Percentiles rank a stretch among this genome's conserved stretches.
Conservation (phyloP, 2,888 invertebrate genomes). For the Iselma pallidipennis region DNA sequence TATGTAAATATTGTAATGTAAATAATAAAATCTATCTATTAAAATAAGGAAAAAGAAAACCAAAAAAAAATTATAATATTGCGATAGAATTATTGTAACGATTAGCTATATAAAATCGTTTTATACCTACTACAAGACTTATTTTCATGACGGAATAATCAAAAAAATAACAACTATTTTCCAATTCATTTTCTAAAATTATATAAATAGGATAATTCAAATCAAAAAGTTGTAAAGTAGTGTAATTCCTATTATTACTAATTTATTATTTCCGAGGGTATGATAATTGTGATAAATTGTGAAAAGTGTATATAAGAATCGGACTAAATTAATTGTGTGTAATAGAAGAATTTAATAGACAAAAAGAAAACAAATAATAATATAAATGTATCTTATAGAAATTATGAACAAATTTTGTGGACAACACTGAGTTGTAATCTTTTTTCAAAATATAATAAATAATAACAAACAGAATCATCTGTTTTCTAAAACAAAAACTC, state of each 20-base stretch:
- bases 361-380: not conserved
- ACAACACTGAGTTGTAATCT: not conserved
- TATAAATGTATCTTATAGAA: conserved; percentile 17
- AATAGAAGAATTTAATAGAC: conserved; percentile 9
- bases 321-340: conserved; percentile 17
- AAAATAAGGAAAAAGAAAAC: not conserved
- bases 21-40: conserved; percentile 8
- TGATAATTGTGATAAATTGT: conserved; percentile 28
- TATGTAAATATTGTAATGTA: conserved; percentile 15
- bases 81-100: not conserved
- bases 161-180: not conserved
- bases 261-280: conserved; percentile 22
- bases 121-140: not conserved
- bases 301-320: conserved; percentile 22
- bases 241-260: conserved; percentile 3
- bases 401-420: conserved; percentile 7
- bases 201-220: no score
- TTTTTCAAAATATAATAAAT: not conserved
- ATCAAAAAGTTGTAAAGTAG: conserved; percentile 16
- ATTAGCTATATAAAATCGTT: not conserved
- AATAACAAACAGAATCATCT: not conserved
- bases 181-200: no score
- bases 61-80: not conserved
- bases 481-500: no score
- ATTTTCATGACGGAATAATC: not conserved